phyloP scores from a whole-genome alignment of 2,113 vertebrate species.

The Brachirus orientalis region DNA sequence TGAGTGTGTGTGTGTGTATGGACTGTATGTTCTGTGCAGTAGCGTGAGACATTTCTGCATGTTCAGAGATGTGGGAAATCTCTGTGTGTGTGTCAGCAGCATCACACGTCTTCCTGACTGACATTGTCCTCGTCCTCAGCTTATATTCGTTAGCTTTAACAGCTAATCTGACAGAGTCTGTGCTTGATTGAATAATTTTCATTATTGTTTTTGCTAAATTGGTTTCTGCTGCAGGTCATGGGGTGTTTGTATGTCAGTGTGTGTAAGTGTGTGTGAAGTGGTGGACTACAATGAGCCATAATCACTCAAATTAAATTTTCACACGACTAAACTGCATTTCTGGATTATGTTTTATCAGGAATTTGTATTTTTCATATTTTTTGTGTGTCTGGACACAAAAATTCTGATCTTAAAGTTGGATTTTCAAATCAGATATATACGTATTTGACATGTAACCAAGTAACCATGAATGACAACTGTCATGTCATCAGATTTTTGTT shows the following conservation, averaged over 20 bases:
- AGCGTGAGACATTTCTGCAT: conserved; percentile 29
- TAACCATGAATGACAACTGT: too few relatives aligned
- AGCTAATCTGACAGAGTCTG: conserved; percentile 75
- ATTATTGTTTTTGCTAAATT: conserved; percentile 81
- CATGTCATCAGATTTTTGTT: too few relatives aligned
- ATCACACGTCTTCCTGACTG: conserved; percentile 62
- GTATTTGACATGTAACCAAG: too few relatives aligned
- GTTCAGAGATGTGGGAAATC: conserved; percentile 14
- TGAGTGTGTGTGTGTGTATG: conserved; percentile 24
- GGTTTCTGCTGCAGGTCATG: conserved; percentile 62
- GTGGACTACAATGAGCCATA: too few relatives aligned
- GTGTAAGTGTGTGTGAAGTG: conserved; percentile 12
- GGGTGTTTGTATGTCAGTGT: conserved; percentile 24
- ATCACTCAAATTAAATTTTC: too few relatives aligned
- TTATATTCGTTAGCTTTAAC: conserved; percentile 70
- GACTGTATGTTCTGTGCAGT: conserved; percentile 18
- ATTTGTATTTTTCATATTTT: too few relatives aligned
- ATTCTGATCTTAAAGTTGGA: too few relatives aligned
- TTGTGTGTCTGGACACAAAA: too few relatives aligned
- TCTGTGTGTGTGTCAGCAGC: conserved; percentile 27
- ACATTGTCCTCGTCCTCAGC: conserved; percentile 30
- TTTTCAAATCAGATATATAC: too few relatives aligned
- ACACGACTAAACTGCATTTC: too few relatives aligned
- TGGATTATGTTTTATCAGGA: too few relatives aligned
- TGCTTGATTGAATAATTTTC: conserved; percentile 79